Conservation (phyloP, 2,113 vertebrate genomes). For the Sebastes fasciatus region DNA sequence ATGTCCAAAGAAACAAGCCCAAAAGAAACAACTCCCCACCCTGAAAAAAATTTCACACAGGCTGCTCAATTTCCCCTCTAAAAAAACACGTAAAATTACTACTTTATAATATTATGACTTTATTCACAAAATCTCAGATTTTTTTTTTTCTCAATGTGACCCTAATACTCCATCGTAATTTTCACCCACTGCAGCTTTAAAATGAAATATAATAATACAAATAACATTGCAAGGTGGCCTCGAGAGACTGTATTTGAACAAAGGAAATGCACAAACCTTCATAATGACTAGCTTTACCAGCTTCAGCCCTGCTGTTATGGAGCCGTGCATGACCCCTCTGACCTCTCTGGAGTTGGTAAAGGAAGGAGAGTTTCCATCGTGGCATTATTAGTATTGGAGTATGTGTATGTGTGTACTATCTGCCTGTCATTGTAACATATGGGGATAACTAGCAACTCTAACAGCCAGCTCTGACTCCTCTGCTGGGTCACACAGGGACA, state of each 20-base stretch:
- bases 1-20: too few species aligned
- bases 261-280: not conserved
- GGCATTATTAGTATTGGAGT: not conserved
- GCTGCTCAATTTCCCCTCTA: too few species aligned
- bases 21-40: too few species aligned
- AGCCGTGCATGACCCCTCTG: constrained; percentile 18
- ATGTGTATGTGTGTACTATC: constrained; percentile 14
- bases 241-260: not conserved
- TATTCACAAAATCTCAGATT: too few species aligned
- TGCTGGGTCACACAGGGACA: constrained; percentile 65
- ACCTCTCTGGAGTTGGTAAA: not conserved
- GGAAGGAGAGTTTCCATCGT: not conserved
- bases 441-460: constrained; percentile 25
- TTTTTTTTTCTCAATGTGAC: too few species aligned
- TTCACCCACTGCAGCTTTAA: too few species aligned
- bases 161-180: too few species aligned
- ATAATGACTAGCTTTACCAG: constrained; percentile 8
- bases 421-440: constrained; percentile 37
- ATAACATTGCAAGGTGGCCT: not conserved
- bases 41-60: too few species aligned
- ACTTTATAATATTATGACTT: too few species aligned
- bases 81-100: too few species aligned
- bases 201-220: not conserved
- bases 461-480: constrained; percentile 40
- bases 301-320: not conserved